phyloP scores from a whole-genome alignment of 37 sponge, comb jelly and placozoan species.

The Cladorhizidae sp. region DNA sequence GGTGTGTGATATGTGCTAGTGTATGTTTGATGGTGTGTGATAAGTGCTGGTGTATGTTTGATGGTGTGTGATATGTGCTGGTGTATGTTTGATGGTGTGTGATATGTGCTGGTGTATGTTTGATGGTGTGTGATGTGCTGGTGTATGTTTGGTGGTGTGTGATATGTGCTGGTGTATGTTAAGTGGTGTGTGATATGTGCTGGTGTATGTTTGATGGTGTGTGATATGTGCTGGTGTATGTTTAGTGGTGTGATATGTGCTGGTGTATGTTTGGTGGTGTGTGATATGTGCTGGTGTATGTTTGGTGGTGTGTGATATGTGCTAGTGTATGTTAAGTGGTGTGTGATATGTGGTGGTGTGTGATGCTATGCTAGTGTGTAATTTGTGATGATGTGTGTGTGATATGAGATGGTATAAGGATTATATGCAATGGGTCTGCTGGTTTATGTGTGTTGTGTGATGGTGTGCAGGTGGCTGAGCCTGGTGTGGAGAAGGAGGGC shows the following conservation, averaged over 20 bases:
- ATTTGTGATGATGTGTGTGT: no score
- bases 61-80: no score
- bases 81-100: no score
- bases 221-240: conserved; percentile 13
- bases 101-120: no score
- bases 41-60: no score
- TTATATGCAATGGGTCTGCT: no score
- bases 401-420: no score
- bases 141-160: conserved; percentile 4
- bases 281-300: neutral
- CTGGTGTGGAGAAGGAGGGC: neutral
- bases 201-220: neutral
- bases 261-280: neutral
- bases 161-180: conserved; percentile 11
- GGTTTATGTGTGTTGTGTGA: neutral
- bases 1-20: no score
- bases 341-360: neutral
- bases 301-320: neutral
- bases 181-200: conserved; percentile 13
- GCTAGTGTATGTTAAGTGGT: neutral
- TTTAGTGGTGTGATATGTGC: neutral
- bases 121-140: no score
- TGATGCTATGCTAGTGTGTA: neutral
- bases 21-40: no score
- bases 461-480: neutral